These are phyloP conservation scores for Sisyra terminalis DNA, from an alignment of 2,888 invertebrate species.

Conservation along the genomic window DNA sequence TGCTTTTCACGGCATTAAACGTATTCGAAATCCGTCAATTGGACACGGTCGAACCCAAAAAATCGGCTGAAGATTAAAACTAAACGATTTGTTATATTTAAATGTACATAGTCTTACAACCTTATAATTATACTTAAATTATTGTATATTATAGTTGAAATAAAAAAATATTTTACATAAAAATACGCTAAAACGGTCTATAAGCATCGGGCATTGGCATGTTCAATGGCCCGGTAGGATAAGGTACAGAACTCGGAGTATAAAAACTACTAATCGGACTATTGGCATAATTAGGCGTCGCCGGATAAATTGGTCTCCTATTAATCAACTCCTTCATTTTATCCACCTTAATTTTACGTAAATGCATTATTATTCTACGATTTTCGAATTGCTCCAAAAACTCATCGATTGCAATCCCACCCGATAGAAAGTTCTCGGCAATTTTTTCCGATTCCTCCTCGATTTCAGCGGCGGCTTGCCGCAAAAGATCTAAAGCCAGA, in stretches of 20 bases:
- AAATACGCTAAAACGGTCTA: not conserved
- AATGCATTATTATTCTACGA: conserved; percentile 58
- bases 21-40: no score
- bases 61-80: no score
- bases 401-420: conserved; percentile 54
- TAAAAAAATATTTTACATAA: no score
- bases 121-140: no score
- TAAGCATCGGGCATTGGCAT: conserved; percentile 57
- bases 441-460: conserved; percentile 84
- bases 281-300: conserved; percentile 22
- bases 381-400: conserved; percentile 74
- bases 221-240: conserved; percentile 51
- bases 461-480: conserved; percentile 80
- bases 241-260: conserved; percentile 38
- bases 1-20: no score
- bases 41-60: no score
- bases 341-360: conserved; percentile 80
- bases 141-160: no score
- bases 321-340: conserved; percentile 67
- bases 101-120: no score
- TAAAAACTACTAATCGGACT: conserved; percentile 27
- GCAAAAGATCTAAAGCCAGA: conserved; percentile 71
- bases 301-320: conserved; percentile 20
- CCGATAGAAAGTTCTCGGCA: conserved; percentile 64
- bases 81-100: no score